These are phyloP conservation scores for Lamellibrachia columna DNA, from an alignment of 2,888 invertebrate species.

Conservation along the genomic window DNA sequence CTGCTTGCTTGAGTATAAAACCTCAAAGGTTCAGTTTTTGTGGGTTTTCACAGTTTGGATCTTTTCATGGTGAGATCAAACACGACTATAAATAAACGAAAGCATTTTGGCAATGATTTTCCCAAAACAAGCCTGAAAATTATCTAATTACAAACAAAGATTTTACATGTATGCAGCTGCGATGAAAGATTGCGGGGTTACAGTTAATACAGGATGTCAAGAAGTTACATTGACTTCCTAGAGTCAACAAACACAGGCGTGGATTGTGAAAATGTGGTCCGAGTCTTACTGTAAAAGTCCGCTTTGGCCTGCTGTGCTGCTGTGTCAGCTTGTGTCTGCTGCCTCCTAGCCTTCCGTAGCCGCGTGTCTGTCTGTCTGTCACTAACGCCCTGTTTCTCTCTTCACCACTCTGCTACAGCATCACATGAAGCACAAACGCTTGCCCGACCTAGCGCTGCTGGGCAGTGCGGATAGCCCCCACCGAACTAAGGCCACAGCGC, in stretches of 20 bases:
- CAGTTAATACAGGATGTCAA: too few relatives aligned
- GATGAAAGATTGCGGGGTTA: not conserved
- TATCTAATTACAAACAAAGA: not conserved
- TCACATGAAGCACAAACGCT: slow-evolving; percentile 3
- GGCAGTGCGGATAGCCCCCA: not conserved
- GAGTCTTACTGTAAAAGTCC: not conserved
- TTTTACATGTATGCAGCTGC: not conserved
- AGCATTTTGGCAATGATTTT: too few relatives aligned
- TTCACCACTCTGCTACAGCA: not conserved
- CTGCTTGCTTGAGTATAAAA: not conserved
- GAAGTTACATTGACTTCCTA: not conserved
- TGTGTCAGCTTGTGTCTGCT: not conserved
- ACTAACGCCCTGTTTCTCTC: not conserved
- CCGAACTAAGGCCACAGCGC: not conserved
- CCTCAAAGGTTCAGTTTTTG: not conserved
- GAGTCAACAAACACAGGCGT: not conserved
- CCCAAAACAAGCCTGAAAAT: too few relatives aligned
- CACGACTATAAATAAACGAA: not conserved
- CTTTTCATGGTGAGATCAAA: not conserved
- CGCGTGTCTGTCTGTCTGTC: not conserved
- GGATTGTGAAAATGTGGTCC: not conserved
- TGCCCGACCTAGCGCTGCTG: not conserved
- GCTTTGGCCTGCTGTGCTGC: not conserved
- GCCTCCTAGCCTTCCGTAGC: not conserved
- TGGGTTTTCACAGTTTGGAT: not conserved